These are phyloP conservation scores for Charina bottae DNA, from an alignment of 2,113 vertebrate genomes.

Conservation along the genomic window DNA sequence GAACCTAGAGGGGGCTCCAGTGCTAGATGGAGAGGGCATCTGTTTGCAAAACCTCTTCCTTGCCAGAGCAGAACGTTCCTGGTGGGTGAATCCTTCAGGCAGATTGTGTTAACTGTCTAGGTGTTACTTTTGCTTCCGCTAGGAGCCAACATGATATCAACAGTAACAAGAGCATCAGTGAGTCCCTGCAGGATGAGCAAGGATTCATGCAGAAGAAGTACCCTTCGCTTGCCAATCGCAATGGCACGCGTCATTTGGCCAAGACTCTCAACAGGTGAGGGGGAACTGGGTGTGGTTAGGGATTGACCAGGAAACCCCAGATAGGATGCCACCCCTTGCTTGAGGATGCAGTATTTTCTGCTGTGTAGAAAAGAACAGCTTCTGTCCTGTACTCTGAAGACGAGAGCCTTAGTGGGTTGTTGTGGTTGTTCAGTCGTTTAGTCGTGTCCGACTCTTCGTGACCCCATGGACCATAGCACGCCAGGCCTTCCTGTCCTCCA, in stretches of 20 bases:
- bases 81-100: not conserved
- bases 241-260: conserved; percentile 76
- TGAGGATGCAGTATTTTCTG: not conserved
- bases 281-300: not conserved
- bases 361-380: not conserved
- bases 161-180: conserved; percentile 75
- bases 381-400: not conserved
- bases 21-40: not conserved
- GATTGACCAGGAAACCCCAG: not conserved
- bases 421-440: too few relatives aligned
- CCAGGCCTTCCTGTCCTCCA: too few relatives aligned
- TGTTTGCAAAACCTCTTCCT: not conserved
- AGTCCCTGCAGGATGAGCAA: conserved; percentile 75
- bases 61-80: not conserved
- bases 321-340: not conserved
- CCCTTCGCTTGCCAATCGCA: conserved; percentile 76
- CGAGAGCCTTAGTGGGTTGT: not conserved
- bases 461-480: too few relatives aligned
- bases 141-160: conserved; percentile 85
- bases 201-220: conserved; percentile 81
- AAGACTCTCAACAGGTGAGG: conserved; percentile 75
- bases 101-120: not conserved
- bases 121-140: not conserved
- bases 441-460: too few relatives aligned
- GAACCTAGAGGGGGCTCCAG: not conserved